Evolutionary conservation across 2,888 invertebrate genomes (phyloP), one percentile per base, ranked within the genome.

Genomic region (Sipha maydis): DNA sequence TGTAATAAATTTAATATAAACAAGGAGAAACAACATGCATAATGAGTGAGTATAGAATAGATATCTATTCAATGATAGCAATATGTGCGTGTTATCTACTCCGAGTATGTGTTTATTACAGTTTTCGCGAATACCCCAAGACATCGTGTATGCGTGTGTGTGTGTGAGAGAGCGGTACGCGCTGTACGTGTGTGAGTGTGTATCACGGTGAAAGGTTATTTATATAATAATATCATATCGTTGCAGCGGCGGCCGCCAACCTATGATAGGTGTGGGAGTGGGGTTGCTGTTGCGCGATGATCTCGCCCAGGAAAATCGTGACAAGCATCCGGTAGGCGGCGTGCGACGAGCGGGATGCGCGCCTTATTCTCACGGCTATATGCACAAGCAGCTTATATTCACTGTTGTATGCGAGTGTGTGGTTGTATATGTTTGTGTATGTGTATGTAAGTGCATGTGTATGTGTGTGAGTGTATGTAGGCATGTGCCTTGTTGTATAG

Each of bases 241-340:
- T 67, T 73, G 77, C 11, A 73, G 48, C 17, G 75, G 41, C 67
- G 75, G 31, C 41, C 54, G 54, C 54, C 75, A 83, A 75, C 83
- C 75, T 56, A 56, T 31, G n/a, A 38, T 19, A n/a, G 34, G 71
- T 0, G 14, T 5, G 71, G 56, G 73, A 73, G 86, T 56, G 73
- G 75, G 41, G 79, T 69, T 80, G 80, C 41, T 75, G 86, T 88
- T 88, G 86, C 71, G 86, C 86, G 86, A 80, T 88, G 86, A 88
- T 88, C 86, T 88, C 86, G 86, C 86, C 86, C 86, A 88, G 80
- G 86, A 88, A 86, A 88, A 88, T 88, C 86, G 86, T 88, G 86
- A 88, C 86, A 88, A 88, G 86, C 86, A 88, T 80, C 80, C 80
- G 86, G 86, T 88, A 88, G 86, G 86, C 86, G 86, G 73, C 80